Evolutionary conservation across 2,797 vertebrate species (phyloP).

Genomic region (Esox masquinongy): DNA sequence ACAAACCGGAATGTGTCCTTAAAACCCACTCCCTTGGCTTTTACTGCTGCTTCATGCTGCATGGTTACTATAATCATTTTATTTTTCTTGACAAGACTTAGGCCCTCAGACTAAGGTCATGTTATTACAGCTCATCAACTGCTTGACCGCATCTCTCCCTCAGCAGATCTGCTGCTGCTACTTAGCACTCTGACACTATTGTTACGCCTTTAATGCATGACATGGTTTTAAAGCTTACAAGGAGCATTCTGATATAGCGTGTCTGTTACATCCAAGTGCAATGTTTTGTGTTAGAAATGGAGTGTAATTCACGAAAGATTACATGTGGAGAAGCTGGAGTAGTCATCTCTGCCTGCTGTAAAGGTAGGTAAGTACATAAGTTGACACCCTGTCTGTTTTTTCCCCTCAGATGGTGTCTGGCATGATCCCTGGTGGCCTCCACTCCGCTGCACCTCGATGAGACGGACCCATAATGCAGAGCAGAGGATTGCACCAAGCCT

Average conservation of each 20-base stretch:
- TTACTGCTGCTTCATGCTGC: slow-evolving; percentile 3
- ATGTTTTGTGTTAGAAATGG: not conserved
- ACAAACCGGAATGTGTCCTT: not conserved
- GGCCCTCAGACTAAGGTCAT: not conserved
- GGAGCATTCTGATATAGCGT: not conserved
- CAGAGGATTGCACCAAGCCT: slow-evolving; percentile 70
- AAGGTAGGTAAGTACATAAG: not conserved
- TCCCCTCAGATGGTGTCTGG: slow-evolving; percentile 81
- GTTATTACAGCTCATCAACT: not conserved
- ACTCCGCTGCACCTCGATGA: slow-evolving; percentile 87
- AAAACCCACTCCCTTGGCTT: not conserved
- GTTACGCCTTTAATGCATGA: not conserved
- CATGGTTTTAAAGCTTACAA: not conserved
- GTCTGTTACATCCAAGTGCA: not conserved
- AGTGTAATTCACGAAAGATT: not conserved
- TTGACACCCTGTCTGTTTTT: slow-evolving; percentile 14
- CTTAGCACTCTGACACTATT: not conserved
- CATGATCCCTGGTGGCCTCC: slow-evolving; percentile 83
- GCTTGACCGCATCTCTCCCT: not conserved
- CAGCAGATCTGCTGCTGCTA: not conserved
- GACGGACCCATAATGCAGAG: slow-evolving; percentile 65
- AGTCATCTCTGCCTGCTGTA: not conserved
- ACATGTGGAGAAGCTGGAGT: not conserved
- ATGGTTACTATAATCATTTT: not conserved
- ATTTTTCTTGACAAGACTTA: not conserved